Evolutionary conservation across 2,113 vertebrate species (phyloP), one percentile per base, ranked within the genome.

Genomic region (Equus quagga): DNA sequence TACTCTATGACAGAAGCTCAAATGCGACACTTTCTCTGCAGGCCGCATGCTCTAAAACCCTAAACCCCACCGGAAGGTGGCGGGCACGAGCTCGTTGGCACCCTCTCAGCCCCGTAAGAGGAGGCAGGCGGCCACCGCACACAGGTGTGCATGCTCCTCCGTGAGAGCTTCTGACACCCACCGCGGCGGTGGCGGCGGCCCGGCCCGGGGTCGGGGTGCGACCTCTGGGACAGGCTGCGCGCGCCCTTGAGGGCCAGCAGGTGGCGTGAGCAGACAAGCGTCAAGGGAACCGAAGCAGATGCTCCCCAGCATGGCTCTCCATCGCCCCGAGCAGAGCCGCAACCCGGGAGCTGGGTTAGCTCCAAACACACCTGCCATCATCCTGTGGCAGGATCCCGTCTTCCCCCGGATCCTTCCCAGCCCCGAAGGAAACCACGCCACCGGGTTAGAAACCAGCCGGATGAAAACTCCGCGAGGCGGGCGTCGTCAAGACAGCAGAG

Each of bases 191-290:
- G 36, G 36, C 3, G 36, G 36, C 36, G 36, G 36, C 36, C 36
- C 36, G 36, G 36, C 36, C 36, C 3, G 36, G 36, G 36, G 36
- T 41, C 36, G 36, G 36, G 36, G 36, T 41, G 36, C 2, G 36
- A 41, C 33, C 60, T 54, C 51, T 14, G 51, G 41, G 18, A 9
- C 6, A 26, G 86, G 49, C 28, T 6, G 67, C 24, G 3, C 5
- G 21, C 95, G 92, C 54, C 92, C 84, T 64, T 82, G 69, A 0
- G 19, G 56, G 79, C 98, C 98, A 13, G 95, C 98, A 98, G 98
- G 97, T 98, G 98, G 98, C 96, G 98, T 98, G 88, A 95, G 96
- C 85, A 89, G 97, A 97, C 79, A 98, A 97, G 96, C 93, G 79
- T 75, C 97, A 97, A 84, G 19, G 4, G 5, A 1, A 15, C 0